phyloP scores from a whole-genome alignment of 2,113 vertebrate genomes.

The Megaceryle maxima region DNA sequence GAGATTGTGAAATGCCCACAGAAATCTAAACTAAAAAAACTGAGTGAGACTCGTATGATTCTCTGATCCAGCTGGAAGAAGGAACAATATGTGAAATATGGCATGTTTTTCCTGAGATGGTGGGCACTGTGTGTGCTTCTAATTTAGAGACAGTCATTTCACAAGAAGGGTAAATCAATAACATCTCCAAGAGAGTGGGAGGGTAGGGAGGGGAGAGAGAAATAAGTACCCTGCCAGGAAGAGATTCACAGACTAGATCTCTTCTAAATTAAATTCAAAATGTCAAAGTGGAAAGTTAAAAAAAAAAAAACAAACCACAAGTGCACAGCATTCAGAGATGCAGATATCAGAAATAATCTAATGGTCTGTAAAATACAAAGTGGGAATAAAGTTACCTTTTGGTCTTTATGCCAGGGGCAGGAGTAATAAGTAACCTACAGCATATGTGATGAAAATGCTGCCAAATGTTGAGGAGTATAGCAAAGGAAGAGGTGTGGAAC shows the following conservation, averaged over 20 bases:
- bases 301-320: background rate
- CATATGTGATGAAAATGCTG: conserved; percentile 24
- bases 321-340: background rate
- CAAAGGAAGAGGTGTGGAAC: conserved; percentile 16
- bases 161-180: conserved; percentile 17
- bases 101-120: background rate
- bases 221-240: conserved; percentile 11
- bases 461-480: conserved; percentile 6
- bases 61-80: conserved; percentile 22
- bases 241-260: background rate
- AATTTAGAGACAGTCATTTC: conserved; percentile 14
- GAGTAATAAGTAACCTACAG: background rate
- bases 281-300: background rate
- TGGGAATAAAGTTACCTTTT: background rate
- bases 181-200: conserved; percentile 36
- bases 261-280: conserved; percentile 18
- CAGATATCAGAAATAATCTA: background rate
- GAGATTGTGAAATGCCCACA: background rate
- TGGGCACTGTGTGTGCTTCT: background rate
- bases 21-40: background rate
- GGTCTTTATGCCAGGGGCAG: background rate
- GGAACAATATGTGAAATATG: conserved; percentile 12
- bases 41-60: background rate
- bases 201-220: background rate
- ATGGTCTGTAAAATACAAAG: background rate